These are phyloP conservation scores for Barnardius zonarius DNA, from an alignment of 2,113 vertebrate species.

Conservation along the genomic window DNA sequence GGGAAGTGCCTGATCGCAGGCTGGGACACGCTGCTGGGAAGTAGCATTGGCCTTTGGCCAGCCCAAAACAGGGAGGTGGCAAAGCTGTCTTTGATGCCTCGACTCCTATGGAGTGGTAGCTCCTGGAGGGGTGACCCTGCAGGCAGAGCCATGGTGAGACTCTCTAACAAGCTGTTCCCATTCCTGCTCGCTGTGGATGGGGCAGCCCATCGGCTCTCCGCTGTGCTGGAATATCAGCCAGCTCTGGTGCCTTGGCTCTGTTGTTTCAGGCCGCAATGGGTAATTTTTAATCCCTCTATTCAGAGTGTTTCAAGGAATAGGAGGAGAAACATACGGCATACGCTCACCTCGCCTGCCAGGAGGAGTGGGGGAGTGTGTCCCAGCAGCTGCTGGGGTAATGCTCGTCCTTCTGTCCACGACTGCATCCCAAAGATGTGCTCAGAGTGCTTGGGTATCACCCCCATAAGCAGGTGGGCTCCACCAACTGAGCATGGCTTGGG, in stretches of 20 bases:
- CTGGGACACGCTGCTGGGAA: neutral
- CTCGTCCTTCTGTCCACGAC: neutral
- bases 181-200: neutral
- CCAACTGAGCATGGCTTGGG: neutral
- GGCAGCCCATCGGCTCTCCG: neutral
- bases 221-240: conserved; percentile 25
- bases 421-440: neutral
- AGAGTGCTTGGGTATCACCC: neutral
- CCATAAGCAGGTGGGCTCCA: neutral
- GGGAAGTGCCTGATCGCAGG: neutral
- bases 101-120: neutral
- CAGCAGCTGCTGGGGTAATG: conserved; percentile 8
- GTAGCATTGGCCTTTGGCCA: neutral
- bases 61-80: neutral
- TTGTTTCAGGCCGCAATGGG: neutral
- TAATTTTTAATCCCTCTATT: conserved; percentile 54
- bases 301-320: neutral
- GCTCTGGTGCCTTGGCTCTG: neutral
- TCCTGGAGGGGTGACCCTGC: neutral
- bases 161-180: neutral
- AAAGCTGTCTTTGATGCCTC: neutral
- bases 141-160: neutral
- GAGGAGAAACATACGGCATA: conserved; percentile 6
- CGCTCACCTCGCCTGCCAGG: conserved; percentile 19
- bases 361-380: neutral